Evolutionary conservation across 2,113 vertebrate species (phyloP).

Genomic region (Sminthopsis crassicaudata): DNA sequence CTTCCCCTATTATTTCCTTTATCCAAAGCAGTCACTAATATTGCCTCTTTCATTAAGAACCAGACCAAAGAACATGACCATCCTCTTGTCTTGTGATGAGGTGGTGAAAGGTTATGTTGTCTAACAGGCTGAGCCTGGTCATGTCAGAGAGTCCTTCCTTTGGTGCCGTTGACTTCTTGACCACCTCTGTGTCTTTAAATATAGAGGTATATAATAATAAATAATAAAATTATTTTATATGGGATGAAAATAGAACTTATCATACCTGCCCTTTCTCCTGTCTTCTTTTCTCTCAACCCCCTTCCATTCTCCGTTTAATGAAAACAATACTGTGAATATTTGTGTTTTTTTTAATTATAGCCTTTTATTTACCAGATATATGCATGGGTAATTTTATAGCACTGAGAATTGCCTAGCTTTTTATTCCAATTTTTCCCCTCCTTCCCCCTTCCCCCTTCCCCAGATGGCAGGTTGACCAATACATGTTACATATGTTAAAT

Average conservation of each 20-base stretch:
- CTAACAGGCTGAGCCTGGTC: background rate
- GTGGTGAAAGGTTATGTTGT: background rate
- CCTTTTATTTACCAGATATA: too few species aligned
- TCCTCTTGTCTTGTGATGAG: conserved; percentile 1
- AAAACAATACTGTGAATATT: background rate
- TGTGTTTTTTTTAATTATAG: too few species aligned
- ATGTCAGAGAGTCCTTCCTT: background rate
- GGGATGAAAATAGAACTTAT: background rate
- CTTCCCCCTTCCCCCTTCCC: too few species aligned
- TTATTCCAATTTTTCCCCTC: too few species aligned
- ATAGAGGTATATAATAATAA: too few species aligned
- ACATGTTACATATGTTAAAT: too few species aligned
- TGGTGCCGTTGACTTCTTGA: background rate
- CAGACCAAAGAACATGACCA: background rate
- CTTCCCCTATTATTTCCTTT: background rate
- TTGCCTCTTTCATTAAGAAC: background rate
- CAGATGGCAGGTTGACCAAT: too few species aligned
- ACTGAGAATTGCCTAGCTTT: too few species aligned
- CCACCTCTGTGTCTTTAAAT: background rate
- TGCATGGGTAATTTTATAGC: too few species aligned
- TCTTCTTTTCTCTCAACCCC: background rate
- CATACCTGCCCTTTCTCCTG: background rate
- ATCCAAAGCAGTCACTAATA: background rate
- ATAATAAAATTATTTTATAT: too few species aligned
- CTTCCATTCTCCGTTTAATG: background rate